These are phyloP conservation scores for Lepidurus apus DNA, from an alignment of 1,140 invertebrate genomes.

Conservation along the genomic window DNA sequence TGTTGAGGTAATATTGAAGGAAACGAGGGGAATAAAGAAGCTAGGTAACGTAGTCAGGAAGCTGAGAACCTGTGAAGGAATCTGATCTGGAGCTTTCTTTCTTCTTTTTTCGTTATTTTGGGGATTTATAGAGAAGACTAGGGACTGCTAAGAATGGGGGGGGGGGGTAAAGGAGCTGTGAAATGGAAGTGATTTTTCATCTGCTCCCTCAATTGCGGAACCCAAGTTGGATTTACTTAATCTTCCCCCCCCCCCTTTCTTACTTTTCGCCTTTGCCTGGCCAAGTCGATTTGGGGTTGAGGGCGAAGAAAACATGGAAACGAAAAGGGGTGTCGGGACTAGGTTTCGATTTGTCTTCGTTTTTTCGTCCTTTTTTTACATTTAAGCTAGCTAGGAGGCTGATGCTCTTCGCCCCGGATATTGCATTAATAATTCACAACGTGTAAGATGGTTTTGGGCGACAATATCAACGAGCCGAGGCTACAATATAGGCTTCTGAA, in stretches of 20 bases:
- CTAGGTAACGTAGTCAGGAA: neutral
- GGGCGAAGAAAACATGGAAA: conserved; percentile 29
- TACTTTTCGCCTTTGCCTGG: conserved; percentile 5
- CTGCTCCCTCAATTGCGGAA: neutral
- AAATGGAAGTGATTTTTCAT: conserved; percentile 18
- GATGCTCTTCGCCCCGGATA: neutral
- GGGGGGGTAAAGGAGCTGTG: neutral
- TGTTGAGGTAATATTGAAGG: neutral
- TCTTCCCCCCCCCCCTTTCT: conserved; percentile 26
- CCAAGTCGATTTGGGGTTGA: conserved; percentile 10
- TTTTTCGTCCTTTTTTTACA: neutral
- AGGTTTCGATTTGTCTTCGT: neutral
- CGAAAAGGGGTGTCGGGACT: neutral
- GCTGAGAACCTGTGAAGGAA: conserved; percentile 2
- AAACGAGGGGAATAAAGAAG: neutral
- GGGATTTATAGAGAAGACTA: neutral
- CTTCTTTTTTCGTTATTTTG: neutral
- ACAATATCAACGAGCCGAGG: neutral
- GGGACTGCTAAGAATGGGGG: neutral
- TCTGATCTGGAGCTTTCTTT: neutral
- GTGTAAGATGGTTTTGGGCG: neutral
- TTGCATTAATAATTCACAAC: conserved; percentile 2
- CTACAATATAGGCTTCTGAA: neutral
- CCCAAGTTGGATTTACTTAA: conserved; percentile 14
- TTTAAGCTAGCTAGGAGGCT: neutral